These are phyloP conservation scores for Acropternis orthonyx DNA, from an alignment of 2,797 vertebrate species.

Conservation along the genomic window DNA sequence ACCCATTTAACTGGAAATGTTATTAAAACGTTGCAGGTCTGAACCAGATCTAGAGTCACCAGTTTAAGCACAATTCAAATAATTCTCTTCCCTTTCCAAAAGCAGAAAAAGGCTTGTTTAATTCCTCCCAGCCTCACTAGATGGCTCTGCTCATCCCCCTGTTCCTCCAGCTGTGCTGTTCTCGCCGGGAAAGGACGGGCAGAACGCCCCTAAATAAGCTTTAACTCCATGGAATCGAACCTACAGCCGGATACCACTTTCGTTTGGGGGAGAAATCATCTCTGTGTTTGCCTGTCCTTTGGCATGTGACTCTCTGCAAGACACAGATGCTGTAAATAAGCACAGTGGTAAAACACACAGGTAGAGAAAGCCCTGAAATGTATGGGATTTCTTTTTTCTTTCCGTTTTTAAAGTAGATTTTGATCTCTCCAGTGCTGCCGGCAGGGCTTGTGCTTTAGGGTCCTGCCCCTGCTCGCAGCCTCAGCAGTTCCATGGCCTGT, in stretches of 20 bases:
- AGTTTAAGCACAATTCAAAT: background rate
- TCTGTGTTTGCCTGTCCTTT: background rate
- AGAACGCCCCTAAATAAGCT: background rate
- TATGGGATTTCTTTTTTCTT: too few species aligned
- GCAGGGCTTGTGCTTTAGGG: background rate
- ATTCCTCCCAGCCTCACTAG: background rate
- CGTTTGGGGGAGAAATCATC: background rate
- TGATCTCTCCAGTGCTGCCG: background rate
- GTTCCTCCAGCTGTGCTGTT: fast-evolving
- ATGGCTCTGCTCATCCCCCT: background rate
- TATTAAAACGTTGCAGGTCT: background rate
- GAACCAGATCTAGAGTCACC: background rate
- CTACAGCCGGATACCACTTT: background rate
- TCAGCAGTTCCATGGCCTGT: background rate
- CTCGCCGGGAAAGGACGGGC: background rate
- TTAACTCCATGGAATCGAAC: background rate
- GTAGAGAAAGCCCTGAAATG: background rate
- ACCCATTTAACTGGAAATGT: background rate
- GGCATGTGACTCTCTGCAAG: background rate
- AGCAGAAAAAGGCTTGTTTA: background rate
- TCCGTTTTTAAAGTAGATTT: background rate
- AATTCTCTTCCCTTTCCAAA: background rate
- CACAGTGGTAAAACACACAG: background rate
- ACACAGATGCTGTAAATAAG: background rate
- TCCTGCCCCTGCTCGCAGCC: background rate